Evolutionary conservation across 92 coral and sea anemone genomes (phyloP), one percentile per base, ranked within the genome.

Genomic region (Epizoanthus fatuus): DNA sequence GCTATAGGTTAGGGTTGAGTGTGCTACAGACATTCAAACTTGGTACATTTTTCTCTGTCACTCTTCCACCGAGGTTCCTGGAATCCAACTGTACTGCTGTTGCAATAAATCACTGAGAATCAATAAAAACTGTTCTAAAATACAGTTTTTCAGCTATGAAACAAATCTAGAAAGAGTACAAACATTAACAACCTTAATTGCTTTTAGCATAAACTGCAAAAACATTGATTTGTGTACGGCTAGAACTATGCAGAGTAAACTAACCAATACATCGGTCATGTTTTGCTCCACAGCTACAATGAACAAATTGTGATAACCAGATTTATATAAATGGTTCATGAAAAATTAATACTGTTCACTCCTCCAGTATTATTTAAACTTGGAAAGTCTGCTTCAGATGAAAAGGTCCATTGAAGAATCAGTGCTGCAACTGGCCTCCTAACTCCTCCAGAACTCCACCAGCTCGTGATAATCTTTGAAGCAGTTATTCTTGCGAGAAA

Each of bases 371-470:
- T 64, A 64, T 17, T 17, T 64, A 64, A 22, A 64, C 40, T 64
- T 22, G 40, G 69, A 64, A 64, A 64, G 69, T 64, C 44, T 64
- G 69, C 69, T 64, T 64, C 69, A 64, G 69, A 64, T 64, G 69
- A 64, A 64, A 64, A 66, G 71, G 12, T 66, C 71, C 8, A 47
- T 66, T 66, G 71, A 66, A 66, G 71, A 66, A 66, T 22, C 40
- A 64, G 69, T 64, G 40, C 69, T 64, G 69, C 39, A 64, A 64
- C 69, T 64, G 7, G 40, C 71, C 71, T 66, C 47, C 71, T 9
- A 66, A 66, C 7, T 14, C 71, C 71, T 66, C 71, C 69, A 64
- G 69, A 66, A 37, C 72, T 66, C 72, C 72, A 66, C 72, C 72
- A 66, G 3, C 72, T 66, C 49, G 72, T 66, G 72, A 66, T 4